Evolutionary conservation across 2,113 vertebrate species (phyloP), one percentile per base, ranked within the genome.

Genomic region (Ailurus styani): DNA sequence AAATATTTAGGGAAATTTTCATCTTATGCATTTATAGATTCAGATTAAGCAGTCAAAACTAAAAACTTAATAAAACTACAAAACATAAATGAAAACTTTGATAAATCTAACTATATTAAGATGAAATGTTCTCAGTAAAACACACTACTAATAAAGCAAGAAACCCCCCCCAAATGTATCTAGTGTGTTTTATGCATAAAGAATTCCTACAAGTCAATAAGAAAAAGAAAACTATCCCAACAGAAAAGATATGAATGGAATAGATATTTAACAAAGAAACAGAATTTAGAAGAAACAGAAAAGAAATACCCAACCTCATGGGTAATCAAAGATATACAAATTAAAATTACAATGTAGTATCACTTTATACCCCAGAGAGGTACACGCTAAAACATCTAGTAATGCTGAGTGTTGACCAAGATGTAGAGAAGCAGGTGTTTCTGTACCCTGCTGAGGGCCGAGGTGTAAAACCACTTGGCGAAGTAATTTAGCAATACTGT

Each of bases 1-100:
- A 93, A 93, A 87, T 57, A 87, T 42, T 92, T 95, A 40, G 3
- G 47, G 45, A 18, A 91, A 93, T 54, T 78, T 64, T 93, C 68
- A 1, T 31, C 3, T 34, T 21, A 55, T 7, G 2, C 55, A 13
- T 83, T 37, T 84, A 54, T 72, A 72, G 75, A 64, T 57, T 82
- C 42, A 37, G 20, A n/a, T 2, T 87, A 34, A 89, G 68, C 18
- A 92, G 29, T 90, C 20, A 73, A 85, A 86, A 47, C 18, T 15
- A 60, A 23, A 42, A 31, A 54, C n/a, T n/a, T n/a, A n/a, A n/a
- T n/a, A 88, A 70, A 79, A 45, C 55, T 45, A 87, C 7, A 64
- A 72, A 72, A 62, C 4, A 45, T 37, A 77, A 60, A 20, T 81
- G 7, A 91, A 91, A 91, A 50, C 15, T 70, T 78, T 85, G 60